phyloP scores from a whole-genome alignment of 2,797 vertebrate genomes.

The Argyrosomus regius region DNA sequence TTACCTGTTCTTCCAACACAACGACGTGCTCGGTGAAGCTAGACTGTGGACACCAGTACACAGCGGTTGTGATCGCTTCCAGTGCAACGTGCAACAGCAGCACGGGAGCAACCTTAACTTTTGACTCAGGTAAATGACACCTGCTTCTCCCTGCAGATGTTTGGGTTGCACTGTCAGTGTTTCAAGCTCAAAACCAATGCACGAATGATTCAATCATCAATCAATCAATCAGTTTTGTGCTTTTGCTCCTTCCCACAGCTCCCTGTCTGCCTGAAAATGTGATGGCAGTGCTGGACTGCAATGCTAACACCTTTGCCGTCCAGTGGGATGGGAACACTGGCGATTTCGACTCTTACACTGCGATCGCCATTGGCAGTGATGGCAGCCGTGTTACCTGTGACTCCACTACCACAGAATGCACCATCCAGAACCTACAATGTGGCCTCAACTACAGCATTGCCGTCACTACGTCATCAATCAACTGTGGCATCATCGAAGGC shows the following conservation, averaged over 20 bases:
- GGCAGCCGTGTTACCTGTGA: constrained; percentile 67
- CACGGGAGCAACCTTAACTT: constrained; percentile 46
- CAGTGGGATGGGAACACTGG: constrained; percentile 69
- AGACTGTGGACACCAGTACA: constrained; percentile 80
- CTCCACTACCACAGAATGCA: constrained; percentile 71
- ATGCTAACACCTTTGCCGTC: constrained; percentile 75
- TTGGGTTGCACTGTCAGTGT: no score
- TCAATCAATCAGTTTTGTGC: no score
- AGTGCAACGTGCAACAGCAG: constrained; percentile 79
- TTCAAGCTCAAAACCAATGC: neutral
- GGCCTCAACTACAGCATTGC: constrained; percentile 83
- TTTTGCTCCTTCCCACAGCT: constrained; percentile 69
- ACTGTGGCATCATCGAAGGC: constrained; percentile 74
- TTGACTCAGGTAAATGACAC: constrained; percentile 78
- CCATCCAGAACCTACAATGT: constrained; percentile 77
- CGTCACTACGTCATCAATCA: constrained; percentile 70
- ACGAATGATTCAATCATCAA: neutral
- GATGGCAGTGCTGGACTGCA: constrained; percentile 77
- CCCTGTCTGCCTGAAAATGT: constrained; percentile 82
- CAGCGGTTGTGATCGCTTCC: constrained; percentile 72
- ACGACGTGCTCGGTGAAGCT: constrained; percentile 77
- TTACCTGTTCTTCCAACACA: constrained; percentile 75
- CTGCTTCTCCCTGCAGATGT: neutral
- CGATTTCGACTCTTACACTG: constrained; percentile 66
- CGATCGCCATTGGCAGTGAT: constrained; percentile 80